These are phyloP conservation scores for Tetanocera ferruginea DNA, from an alignment of 2,888 invertebrate genomes.

Conservation along the genomic window DNA sequence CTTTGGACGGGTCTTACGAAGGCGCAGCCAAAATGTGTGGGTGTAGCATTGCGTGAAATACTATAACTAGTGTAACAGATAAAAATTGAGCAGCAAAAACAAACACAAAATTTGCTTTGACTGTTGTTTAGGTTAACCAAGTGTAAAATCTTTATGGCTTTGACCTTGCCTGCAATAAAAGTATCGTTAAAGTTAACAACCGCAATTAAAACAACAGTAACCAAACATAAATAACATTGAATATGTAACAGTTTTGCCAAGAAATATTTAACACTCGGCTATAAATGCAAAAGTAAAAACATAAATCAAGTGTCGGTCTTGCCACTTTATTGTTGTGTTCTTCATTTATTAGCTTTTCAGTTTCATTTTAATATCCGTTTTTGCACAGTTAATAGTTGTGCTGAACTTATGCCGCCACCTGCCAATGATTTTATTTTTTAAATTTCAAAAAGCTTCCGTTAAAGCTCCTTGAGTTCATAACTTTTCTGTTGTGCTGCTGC, in stretches of 20 bases:
- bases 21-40: background rate
- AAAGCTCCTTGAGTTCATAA: background rate
- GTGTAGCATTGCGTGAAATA: background rate
- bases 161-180: constrained; percentile 11
- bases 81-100: background rate
- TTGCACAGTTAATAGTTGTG: background rate
- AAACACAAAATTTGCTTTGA: background rate
- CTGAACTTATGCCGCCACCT: background rate
- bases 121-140: background rate
- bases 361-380: background rate
- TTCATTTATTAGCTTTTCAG: background rate
- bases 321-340: background rate
- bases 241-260: no score
- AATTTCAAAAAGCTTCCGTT: background rate
- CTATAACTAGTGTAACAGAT: background rate
- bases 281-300: background rate
- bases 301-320: background rate
- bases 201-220: background rate
- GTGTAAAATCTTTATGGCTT: constrained; percentile 7
- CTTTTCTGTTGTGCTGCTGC: background rate
- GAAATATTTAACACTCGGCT: no score
- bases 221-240: no score
- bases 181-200: background rate
- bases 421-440: background rate
- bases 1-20: background rate